Evolutionary conservation across 1,140 invertebrate species (phyloP).

Genomic region (Vanessa tameamea): DNA sequence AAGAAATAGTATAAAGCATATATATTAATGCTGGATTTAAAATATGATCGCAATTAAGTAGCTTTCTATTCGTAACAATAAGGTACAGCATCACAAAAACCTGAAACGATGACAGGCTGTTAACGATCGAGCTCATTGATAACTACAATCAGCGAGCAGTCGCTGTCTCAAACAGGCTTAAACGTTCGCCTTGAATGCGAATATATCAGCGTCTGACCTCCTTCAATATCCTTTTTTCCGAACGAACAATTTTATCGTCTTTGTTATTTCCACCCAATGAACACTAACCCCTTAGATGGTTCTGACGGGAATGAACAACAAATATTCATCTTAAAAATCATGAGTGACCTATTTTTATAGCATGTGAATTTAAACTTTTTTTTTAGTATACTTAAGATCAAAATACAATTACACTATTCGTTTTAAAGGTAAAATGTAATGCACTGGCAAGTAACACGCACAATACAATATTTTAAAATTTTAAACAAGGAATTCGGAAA

Average conservation of each 20-base stretch:
- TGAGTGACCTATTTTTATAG: not conserved
- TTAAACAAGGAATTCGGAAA: no score
- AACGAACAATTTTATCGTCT: constrained; percentile 76
- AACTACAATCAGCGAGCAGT: constrained; percentile 59
- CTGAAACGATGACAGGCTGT: constrained; percentile 31
- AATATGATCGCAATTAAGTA: not conserved
- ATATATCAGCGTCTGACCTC: constrained; percentile 65
- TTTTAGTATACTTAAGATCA: no score
- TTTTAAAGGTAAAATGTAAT: no score
- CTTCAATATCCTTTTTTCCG: constrained; percentile 77
- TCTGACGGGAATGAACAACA: constrained; percentile 51
- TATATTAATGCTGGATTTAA: no score
- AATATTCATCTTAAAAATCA: constrained; percentile 20
- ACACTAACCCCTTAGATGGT: constrained; percentile 72
- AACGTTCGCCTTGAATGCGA: constrained; percentile 61
- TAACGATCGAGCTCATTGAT: constrained; percentile 45
- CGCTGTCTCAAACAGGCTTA: constrained; percentile 59
- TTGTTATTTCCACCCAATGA: constrained; percentile 78
- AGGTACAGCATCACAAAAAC: constrained; percentile 2
- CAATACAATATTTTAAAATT: no score
- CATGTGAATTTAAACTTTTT: no score
- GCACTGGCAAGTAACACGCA: no score
- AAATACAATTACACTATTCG: no score
- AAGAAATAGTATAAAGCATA: no score
- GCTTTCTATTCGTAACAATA: not conserved